Evolutionary conservation across 1,140 invertebrate species (phyloP).

Genomic region (Nylanderia fulva): DNA sequence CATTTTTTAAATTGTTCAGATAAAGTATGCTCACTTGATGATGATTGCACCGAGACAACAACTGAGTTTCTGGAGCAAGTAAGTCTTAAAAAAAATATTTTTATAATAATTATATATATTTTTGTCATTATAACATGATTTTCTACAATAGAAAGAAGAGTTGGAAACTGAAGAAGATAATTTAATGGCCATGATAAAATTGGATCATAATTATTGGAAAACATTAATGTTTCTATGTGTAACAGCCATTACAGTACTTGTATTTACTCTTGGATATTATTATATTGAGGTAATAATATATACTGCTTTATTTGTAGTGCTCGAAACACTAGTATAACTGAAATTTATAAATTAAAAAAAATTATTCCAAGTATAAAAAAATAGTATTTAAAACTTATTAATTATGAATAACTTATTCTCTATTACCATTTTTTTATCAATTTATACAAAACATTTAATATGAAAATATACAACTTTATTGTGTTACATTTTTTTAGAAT

Average conservation of each 20-base stretch:
- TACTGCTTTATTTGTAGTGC: neutral
- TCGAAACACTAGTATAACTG: neutral
- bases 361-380: neutral
- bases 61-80: slow-evolving; percentile 45
- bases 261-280: slow-evolving; percentile 92
- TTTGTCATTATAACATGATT: slow-evolving; percentile 38
- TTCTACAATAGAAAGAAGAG: slow-evolving; percentile 59
- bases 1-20: slow-evolving; percentile 2
- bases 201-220: slow-evolving; percentile 79
- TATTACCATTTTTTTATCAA: neutral
- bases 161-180: slow-evolving; percentile 69
- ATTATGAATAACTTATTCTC: slow-evolving; percentile 11
- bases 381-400: neutral
- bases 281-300: slow-evolving; percentile 87
- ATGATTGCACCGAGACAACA: slow-evolving; percentile 59
- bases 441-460: slow-evolving; percentile 13
- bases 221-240: slow-evolving; percentile 84
- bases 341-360: slow-evolving; percentile 7
- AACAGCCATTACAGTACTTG: slow-evolving; percentile 89
- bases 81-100: slow-evolving; percentile 38
- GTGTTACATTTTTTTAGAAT: slow-evolving; percentile 82
- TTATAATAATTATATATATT: neutral
- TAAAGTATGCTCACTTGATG: slow-evolving; percentile 69
- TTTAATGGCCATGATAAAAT: slow-evolving; percentile 63
- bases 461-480: neutral